Base-by-base conservation (phyloP, 2,888 invertebrate genomes). In the Nephrotoma guestfalica region DNA sequence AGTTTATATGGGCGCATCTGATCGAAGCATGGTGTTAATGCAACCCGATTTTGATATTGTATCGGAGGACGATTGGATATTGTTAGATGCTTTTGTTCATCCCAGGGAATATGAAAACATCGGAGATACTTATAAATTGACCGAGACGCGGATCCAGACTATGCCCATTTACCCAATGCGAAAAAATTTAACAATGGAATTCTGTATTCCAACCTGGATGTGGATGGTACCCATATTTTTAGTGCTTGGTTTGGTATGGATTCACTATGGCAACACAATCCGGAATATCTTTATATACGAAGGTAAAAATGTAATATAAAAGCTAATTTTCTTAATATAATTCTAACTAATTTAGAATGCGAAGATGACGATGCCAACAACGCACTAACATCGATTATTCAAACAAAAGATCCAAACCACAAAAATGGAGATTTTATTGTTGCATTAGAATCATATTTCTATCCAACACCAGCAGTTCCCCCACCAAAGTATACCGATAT, bases 11-110 rank as follows among this genome's bases (percentile, higher is more conserved):
- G 87, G 87, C 30, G 86, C 86, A 6, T 83, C 87, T 6, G 86
- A 87, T 51, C 51, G 86, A 13, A 87, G 84, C 45, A 45, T 86
- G 85, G 86, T 87, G 1, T 15, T 87, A 6, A 83, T 87, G 40
- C 87, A 87, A 83, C 86, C 86, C 0, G 87, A 87, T 51, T 86
- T 87, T 30, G 86, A 87, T 85, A 85, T 87, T 18, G 47, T 47
- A 51, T 87, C 87, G 0, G 86, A 87, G 13, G 87, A 87, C n/a
- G 87, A 87, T 45, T 87, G 87, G 87, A 85, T 87, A 45, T 41
- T 87, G 47, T 42, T 87, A 41, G 87, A 87, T 83, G 86, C 87
- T 9, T 57, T 87, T 11, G 45, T 71, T 43, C 86, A 86, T 84
- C 71, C 83, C n/a, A 47, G 51, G 6, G 87, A 87, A 11, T 86